phyloP scores from a whole-genome alignment of 2,113 vertebrate genomes.

The Sphyrna mokarran region DNA sequence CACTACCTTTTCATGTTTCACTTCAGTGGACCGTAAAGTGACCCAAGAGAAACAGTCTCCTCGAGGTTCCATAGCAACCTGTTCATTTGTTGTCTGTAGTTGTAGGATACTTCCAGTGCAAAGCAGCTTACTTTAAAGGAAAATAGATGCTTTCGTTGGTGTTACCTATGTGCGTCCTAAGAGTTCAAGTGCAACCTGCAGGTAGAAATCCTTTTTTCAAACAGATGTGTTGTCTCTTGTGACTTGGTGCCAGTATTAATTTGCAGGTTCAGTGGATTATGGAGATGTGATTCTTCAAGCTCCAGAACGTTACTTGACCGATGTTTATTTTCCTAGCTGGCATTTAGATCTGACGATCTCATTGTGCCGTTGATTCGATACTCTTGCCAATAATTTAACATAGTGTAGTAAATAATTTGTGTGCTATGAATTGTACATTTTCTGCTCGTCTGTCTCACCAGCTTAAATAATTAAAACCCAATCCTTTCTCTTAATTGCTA shows the following conservation, averaged over 20 bases:
- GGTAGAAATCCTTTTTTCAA: background rate
- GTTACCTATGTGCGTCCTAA: background rate
- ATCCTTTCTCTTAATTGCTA: background rate
- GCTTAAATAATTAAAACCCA: background rate
- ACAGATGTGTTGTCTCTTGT: background rate
- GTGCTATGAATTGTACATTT: background rate
- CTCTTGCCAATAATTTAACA: background rate
- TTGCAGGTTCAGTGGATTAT: background rate
- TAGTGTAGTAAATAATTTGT: background rate
- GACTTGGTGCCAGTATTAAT: background rate
- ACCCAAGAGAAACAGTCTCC: background rate
- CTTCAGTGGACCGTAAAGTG: background rate
- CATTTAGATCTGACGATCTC: background rate
- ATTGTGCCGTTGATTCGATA: background rate
- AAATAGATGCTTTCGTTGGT: background rate
- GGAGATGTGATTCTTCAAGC: background rate
- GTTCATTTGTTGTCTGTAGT: slow-evolving; percentile 2
- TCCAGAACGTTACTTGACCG: background rate
- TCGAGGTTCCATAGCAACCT: slow-evolving; percentile 33
- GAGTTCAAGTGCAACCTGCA: slow-evolving; percentile 10
- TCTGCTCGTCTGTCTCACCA: background rate
- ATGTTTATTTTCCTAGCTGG: background rate
- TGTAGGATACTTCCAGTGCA: background rate
- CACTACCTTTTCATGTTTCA: background rate
- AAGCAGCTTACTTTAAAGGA: background rate